Conservation (phyloP, 2,888 invertebrate genomes). For the Aelia acuminata region DNA sequence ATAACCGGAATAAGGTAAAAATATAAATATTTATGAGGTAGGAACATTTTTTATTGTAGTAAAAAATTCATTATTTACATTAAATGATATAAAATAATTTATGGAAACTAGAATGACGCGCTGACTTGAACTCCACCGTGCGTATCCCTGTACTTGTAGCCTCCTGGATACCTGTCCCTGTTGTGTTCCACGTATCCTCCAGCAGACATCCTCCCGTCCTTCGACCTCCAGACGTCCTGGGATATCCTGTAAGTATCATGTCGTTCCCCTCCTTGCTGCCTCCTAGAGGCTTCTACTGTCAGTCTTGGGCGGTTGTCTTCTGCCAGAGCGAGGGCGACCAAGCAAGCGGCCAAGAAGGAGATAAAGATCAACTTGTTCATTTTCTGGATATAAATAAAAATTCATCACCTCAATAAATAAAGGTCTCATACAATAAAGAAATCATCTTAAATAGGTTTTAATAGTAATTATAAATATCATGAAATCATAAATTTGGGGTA, state of each 20-base stretch:
- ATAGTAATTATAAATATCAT: too few relatives aligned
- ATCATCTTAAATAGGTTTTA: too few relatives aligned
- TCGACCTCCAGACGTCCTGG: constrained; percentile 8
- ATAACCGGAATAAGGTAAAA: too few relatives aligned
- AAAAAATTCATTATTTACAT: too few relatives aligned
- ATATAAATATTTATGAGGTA: neutral
- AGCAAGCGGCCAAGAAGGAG: neutral
- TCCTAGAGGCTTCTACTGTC: neutral
- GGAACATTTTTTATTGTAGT: neutral
- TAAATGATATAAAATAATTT: too few relatives aligned
- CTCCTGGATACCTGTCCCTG: constrained; percentile 17
- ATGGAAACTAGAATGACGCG: constrained; percentile 40
- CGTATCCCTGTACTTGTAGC: constrained; percentile 36
- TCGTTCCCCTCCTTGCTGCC: neutral
- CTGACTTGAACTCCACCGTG: constrained; percentile 56
- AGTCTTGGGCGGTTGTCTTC: constrained; percentile 7
- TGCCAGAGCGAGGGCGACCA: neutral
- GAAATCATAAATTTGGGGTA: too few relatives aligned
- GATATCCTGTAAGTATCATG: neutral
- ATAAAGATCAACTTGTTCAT: neutral
- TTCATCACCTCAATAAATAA: too few relatives aligned
- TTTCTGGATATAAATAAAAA: neutral
- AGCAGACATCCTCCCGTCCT: constrained; percentile 56
- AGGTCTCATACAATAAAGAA: too few relatives aligned
- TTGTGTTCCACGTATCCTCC: constrained; percentile 61